Evolutionary conservation across 2,113 vertebrate genomes (phyloP).

Genomic region (Dunckerocampus dactyliophorus): DNA sequence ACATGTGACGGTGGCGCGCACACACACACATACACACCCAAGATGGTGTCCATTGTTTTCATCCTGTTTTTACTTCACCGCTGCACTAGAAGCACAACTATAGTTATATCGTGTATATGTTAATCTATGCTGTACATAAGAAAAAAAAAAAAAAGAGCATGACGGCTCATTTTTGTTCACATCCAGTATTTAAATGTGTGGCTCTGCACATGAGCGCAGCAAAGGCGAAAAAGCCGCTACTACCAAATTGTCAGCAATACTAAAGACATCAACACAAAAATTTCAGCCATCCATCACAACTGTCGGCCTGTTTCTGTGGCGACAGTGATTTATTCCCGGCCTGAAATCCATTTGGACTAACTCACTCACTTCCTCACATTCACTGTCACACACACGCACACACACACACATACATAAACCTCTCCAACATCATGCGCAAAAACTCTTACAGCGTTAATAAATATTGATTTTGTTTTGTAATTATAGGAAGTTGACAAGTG

Average conservation of each 20-base stretch:
- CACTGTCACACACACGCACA: slow-evolving; percentile 26
- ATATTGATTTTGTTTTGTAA: slow-evolving; percentile 43
- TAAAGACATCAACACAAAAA: slow-evolving; percentile 80
- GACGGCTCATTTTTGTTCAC: neutral
- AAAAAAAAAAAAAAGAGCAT: neutral
- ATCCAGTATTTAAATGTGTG: slow-evolving; percentile 53
- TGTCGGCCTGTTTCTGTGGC: slow-evolving; percentile 71
- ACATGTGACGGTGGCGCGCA: slow-evolving; percentile 35
- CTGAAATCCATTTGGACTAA: slow-evolving; percentile 71
- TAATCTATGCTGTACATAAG: neutral
- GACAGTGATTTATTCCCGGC: slow-evolving; percentile 79
- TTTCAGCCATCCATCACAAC: slow-evolving; percentile 78
- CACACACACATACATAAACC: slow-evolving; percentile 29
- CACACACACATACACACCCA: slow-evolving; percentile 25
- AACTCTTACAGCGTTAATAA: slow-evolving; percentile 45
- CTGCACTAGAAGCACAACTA: neutral
- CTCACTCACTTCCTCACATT: slow-evolving; percentile 28
- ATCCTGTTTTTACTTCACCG: slow-evolving; percentile 1
- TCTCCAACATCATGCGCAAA: slow-evolving; percentile 37
- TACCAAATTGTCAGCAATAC: slow-evolving; percentile 79
- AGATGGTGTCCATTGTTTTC: slow-evolving; percentile 33
- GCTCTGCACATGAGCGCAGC: slow-evolving; percentile 54
- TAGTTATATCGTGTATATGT: neutral
- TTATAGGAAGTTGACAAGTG: slow-evolving; percentile 45
- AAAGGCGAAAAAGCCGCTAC: slow-evolving; percentile 69